These are phyloP conservation scores for Tanaodytes sp. DNA, from an alignment of 2,888 invertebrate species.

Conservation along the genomic window DNA sequence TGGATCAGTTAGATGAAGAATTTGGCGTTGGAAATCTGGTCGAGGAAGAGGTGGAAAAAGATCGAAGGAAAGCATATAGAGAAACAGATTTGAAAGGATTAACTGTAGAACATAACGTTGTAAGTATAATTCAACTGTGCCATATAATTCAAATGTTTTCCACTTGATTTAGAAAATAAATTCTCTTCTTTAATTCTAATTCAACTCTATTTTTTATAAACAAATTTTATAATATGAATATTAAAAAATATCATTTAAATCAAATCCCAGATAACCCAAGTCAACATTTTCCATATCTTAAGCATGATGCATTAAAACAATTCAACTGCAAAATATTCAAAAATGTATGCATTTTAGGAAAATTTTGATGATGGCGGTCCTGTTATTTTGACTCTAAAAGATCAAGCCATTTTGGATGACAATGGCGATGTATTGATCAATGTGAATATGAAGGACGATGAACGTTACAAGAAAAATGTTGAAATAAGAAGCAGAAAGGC, in stretches of 20 bases:
- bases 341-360: too few species aligned
- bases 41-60: constrained; percentile 81
- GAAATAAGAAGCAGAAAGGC: constrained; percentile 88
- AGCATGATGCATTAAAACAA: neutral
- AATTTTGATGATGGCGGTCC: constrained; percentile 84
- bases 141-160: too few species aligned
- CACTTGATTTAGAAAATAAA: too few species aligned
- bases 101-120: constrained; percentile 87
- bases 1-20: constrained; percentile 95
- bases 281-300: too few species aligned
- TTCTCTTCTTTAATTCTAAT: too few species aligned
- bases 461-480: constrained; percentile 85
- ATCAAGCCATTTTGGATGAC: constrained; percentile 90
- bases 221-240: too few species aligned
- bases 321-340: constrained; percentile 1
- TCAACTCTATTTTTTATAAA: too few species aligned
- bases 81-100: constrained; percentile 85
- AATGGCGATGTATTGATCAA: constrained; percentile 91
- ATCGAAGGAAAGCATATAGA: constrained; percentile 79
- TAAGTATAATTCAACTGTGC: constrained; percentile 61
- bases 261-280: too few species aligned
- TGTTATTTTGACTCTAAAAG: constrained; percentile 93
- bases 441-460: constrained; percentile 90
- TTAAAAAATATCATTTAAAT: neutral
- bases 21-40: constrained; percentile 91